Conservation (phyloP, 1,140 invertebrate species). For the Neuroterus valhalla region DNA sequence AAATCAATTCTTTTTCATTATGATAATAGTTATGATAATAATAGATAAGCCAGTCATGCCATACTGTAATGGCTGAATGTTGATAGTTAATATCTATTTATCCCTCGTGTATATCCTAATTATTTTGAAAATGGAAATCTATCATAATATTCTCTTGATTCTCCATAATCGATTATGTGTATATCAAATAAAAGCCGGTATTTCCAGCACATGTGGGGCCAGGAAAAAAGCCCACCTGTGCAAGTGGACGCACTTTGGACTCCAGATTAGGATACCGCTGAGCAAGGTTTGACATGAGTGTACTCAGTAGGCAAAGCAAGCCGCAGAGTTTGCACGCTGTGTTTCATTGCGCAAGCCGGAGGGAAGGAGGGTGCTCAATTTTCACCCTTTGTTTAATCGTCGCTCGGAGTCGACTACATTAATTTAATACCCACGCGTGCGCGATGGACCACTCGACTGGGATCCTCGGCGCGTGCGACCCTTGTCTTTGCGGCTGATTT, state of each 20-base stretch:
- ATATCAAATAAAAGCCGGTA: too few relatives aligned
- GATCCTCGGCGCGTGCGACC: conserved; percentile 15
- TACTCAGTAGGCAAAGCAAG: conserved; percentile 49
- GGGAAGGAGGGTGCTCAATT: conserved; percentile 64
- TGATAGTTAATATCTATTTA: too few relatives aligned
- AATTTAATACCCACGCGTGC: conserved; percentile 63
- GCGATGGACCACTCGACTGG: conserved; percentile 1
- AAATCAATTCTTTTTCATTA: too few relatives aligned
- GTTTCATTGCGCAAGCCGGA: conserved; percentile 47
- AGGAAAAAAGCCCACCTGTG: conserved; percentile 20
- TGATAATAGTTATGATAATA: too few relatives aligned
- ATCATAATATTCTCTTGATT: too few relatives aligned
- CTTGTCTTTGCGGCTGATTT: conserved; percentile 29
- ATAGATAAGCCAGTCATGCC: too few relatives aligned
- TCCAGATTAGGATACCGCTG: background rate
- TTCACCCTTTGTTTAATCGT: conserved; percentile 75
- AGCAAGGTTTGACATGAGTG: conserved; percentile 9
- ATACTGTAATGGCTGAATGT: too few relatives aligned
- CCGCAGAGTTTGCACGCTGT: conserved; percentile 41
- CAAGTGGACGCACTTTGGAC: background rate
- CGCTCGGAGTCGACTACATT: conserved; percentile 70
- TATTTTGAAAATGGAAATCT: too few relatives aligned
- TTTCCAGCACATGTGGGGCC: background rate
- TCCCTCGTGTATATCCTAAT: too few relatives aligned
- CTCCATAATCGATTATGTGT: too few relatives aligned